Evolutionary conservation across 2,797 vertebrate species (phyloP), one percentile per base, ranked within the genome.

Genomic region (Coluber constrictor): DNA sequence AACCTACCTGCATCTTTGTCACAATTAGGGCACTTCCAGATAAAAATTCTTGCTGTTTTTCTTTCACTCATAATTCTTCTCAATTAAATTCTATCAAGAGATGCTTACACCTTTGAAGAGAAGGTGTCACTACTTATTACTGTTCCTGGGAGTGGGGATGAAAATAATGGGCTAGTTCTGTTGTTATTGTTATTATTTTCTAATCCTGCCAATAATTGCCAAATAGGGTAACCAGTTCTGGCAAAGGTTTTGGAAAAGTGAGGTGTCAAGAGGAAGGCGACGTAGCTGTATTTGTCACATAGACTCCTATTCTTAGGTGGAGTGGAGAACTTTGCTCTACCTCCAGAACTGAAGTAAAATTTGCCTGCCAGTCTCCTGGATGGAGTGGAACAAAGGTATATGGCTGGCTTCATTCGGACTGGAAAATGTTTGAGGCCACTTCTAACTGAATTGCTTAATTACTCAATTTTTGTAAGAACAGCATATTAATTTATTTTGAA

Each of bases 401-500:
- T 55, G 32, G 15, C 16, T 37, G 70, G 70, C 32, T 87, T 55
- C 6, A 1, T 25, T 54, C 15, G 37, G n/a, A 37, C n/a, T 9
- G n/a, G 32, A 55, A 87, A 87, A 87, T 55, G 27, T 27, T 27
- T 87, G 51, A 55, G 37, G 86, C 86, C 29, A 16, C 5, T 29
- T 29, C 51, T 87, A 27, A 55, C 20, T 37, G n/a, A 18, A 88
- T 12, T 56, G n/a, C 29, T 59, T 88, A 59, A 32, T 88, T 16
- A 87, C 12, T 9, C 86, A 43, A n/a, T 12, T 59, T 88, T 32
- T 15, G 25, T 60, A 20, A 60, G 57, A 60, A 37, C 55, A 57
- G 59, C 37, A 11, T 57, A 47, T 10, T 23, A 51, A 51, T 12
- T 51, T 6, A 54, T n/a, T 88, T 88, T 91, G 95, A 94, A 93